Conservation (phyloP, 1,140 invertebrate species). For the Andricus grossulariae region DNA sequence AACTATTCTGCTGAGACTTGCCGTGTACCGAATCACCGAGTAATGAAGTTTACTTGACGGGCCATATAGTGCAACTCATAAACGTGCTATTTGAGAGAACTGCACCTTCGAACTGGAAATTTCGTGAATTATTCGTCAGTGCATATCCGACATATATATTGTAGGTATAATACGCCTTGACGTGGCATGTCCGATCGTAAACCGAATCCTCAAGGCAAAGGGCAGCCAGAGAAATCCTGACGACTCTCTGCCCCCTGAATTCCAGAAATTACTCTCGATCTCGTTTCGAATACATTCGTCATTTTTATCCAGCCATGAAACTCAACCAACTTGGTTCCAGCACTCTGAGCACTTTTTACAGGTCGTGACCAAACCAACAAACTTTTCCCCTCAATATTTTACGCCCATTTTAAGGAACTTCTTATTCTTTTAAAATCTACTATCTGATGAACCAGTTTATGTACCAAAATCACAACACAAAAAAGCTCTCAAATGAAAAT, state of each 20-base stretch:
- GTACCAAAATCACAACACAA: too few relatives aligned
- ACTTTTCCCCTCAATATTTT: too few relatives aligned
- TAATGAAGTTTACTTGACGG: conserved; percentile 26
- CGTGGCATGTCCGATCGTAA: conserved; percentile 31
- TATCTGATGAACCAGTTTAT: too few relatives aligned
- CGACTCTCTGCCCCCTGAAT: background rate
- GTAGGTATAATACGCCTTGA: conserved; percentile 22
- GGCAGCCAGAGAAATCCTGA: conserved; percentile 1
- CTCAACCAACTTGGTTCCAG: background rate
- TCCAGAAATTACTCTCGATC: conserved; percentile 4
- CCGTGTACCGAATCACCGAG: conserved; percentile 23
- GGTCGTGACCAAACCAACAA: too few relatives aligned
- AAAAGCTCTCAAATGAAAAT: too few relatives aligned
- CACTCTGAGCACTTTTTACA: background rate
- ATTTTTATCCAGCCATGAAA: background rate
- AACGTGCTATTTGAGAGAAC: conserved; percentile 13
- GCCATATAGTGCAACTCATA: conserved; percentile 18
- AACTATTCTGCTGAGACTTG: conserved; percentile 18
- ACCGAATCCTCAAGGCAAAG: conserved; percentile 8
- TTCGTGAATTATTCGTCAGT: conserved; percentile 10
- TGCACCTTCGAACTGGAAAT: conserved; percentile 26
- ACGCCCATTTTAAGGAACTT: too few relatives aligned
- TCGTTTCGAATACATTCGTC: background rate
- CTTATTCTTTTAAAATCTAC: too few relatives aligned
- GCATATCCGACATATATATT: conserved; percentile 15